A percentile compares a stretch with the other conserved stretches of the same genome.
phyloP scores from a whole-genome alignment of 2,888 invertebrate genomes.

The Petrolisthes manimaculis region DNA sequence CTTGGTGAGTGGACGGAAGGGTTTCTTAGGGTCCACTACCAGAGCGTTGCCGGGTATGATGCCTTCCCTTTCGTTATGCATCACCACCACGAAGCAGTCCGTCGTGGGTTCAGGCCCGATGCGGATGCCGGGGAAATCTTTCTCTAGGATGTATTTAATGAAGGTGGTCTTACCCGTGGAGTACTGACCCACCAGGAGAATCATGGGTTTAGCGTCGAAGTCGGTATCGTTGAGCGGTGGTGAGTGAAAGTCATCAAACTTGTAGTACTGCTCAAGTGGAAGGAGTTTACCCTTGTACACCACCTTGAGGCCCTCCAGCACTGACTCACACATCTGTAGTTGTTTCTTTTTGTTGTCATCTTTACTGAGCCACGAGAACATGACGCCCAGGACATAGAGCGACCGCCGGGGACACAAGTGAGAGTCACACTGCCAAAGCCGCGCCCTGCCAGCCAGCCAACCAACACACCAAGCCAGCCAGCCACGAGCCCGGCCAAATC shows the following conservation, averaged over 20 bases:
- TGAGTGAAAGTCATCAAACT: slow-evolving; percentile 71
- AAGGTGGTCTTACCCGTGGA: slow-evolving; percentile 74
- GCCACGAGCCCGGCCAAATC: slow-evolving; percentile 51
- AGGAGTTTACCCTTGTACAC: slow-evolving; percentile 67
- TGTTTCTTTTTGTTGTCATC: slow-evolving; percentile 63
- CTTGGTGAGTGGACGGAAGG: slow-evolving; percentile 72
- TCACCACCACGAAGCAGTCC: slow-evolving; percentile 74
- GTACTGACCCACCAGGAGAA: slow-evolving; percentile 74
- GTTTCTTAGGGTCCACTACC: slow-evolving; percentile 74
- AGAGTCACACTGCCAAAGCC: slow-evolving; percentile 49
- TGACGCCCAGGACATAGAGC: slow-evolving; percentile 49
- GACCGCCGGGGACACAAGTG: slow-evolving; percentile 46
- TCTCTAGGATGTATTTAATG: slow-evolving; percentile 72
- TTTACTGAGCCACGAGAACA: slow-evolving; percentile 61
- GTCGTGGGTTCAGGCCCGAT: slow-evolving; percentile 75
- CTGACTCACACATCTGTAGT: slow-evolving; percentile 65
- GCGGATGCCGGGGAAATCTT: slow-evolving; percentile 74
- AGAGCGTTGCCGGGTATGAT: slow-evolving; percentile 74
- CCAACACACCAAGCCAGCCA: slow-evolving; percentile 38
- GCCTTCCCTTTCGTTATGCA: slow-evolving; percentile 72
- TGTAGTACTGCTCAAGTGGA: slow-evolving; percentile 70
- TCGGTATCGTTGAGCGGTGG: slow-evolving; percentile 71
- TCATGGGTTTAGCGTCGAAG: slow-evolving; percentile 75
- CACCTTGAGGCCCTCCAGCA: slow-evolving; percentile 61
- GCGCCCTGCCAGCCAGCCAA: slow-evolving; percentile 15